A percentile compares a stretch with the other conserved stretches of the same genome.
These are phyloP conservation scores for Antitype chi DNA, from an alignment of 2,888 invertebrate species.

Conservation along the genomic window DNA sequence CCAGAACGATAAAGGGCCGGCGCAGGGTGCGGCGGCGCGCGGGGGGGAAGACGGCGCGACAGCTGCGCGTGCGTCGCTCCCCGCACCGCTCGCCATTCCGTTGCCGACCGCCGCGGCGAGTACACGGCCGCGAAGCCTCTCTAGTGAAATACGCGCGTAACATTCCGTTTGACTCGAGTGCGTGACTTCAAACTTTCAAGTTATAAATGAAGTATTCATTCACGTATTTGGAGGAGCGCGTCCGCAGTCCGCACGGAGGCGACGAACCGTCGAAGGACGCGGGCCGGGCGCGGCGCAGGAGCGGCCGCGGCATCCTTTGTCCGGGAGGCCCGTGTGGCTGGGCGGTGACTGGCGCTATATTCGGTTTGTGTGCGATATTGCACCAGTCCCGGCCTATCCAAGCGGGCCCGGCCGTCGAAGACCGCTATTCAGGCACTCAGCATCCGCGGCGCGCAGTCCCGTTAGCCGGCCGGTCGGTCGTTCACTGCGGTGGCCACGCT, in stretches of 20 bases:
- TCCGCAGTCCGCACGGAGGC: conserved; percentile 52
- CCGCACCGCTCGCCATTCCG: conserved; percentile 82
- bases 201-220: conserved; percentile 70
- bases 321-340: conserved; percentile 88
- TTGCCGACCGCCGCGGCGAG: conserved; percentile 76
- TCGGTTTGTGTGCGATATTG: conserved; percentile 88
- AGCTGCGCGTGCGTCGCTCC: conserved; percentile 88
- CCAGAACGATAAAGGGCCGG: conserved; percentile 90
- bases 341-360: conserved; percentile 90
- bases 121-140: conserved; percentile 69
- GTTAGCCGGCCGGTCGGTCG: conserved; percentile 88
- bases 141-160: conserved; percentile 79
- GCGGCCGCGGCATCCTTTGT: conserved; percentile 83
- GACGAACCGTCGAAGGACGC: conserved; percentile 69
- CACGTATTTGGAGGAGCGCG: conserved; percentile 65
- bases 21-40: conserved; percentile 72
- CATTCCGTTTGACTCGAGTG: conserved; percentile 78
- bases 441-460: conserved; percentile 89
- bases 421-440: conserved; percentile 87
- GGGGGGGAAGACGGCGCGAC: conserved; percentile 82
- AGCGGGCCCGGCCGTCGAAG: conserved; percentile 87
- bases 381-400: conserved; percentile 91
- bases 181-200: conserved; percentile 76
- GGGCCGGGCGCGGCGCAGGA: conserved; percentile 79
- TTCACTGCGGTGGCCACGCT: conserved; percentile 90